phyloP scores from a whole-genome alignment of 2,797 vertebrate genomes.

The Champsocephalus gunnari region DNA sequence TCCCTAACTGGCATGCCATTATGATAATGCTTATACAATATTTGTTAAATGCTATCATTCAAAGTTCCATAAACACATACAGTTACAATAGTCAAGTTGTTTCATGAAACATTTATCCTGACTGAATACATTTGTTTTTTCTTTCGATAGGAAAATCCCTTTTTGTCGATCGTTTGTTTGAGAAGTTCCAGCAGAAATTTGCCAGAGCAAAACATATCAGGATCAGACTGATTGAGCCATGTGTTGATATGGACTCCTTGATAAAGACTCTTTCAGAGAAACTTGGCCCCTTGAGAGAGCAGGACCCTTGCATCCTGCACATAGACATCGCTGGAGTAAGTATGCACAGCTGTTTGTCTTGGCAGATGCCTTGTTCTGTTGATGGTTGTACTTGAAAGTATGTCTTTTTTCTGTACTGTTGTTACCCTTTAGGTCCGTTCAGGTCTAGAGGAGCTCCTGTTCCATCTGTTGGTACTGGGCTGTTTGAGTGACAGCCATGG shows the following conservation, averaged over 20 bases:
- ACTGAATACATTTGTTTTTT: not conserved
- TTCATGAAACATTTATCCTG: not conserved
- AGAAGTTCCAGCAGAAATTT: conserved; percentile 64
- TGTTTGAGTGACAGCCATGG: conserved; percentile 82
- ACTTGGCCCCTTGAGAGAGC: conserved; percentile 64
- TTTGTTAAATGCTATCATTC: not conserved
- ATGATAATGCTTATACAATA: not conserved
- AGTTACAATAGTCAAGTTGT: not conserved
- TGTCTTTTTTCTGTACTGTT: not conserved
- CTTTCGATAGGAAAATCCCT: conserved; percentile 82
- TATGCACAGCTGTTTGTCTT: not conserved
- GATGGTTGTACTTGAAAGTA: not conserved
- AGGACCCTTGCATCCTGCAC: conserved; percentile 81
- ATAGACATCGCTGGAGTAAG: conserved; percentile 83
- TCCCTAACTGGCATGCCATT: not conserved
- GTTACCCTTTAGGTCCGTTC: conserved; percentile 73
- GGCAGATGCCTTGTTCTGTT: not conserved
- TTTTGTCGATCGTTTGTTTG: conserved; percentile 80
- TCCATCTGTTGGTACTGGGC: conserved; percentile 80
- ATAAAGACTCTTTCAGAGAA: conserved; percentile 71
- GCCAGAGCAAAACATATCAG: conserved; percentile 57
- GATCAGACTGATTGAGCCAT: conserved; percentile 78
- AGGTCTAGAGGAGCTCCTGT: conserved; percentile 84
- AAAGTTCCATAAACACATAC: not conserved
- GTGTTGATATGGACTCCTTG: conserved; percentile 72